Conservation (phyloP, 1,140 invertebrate genomes). For the Planococcus citri region DNA sequence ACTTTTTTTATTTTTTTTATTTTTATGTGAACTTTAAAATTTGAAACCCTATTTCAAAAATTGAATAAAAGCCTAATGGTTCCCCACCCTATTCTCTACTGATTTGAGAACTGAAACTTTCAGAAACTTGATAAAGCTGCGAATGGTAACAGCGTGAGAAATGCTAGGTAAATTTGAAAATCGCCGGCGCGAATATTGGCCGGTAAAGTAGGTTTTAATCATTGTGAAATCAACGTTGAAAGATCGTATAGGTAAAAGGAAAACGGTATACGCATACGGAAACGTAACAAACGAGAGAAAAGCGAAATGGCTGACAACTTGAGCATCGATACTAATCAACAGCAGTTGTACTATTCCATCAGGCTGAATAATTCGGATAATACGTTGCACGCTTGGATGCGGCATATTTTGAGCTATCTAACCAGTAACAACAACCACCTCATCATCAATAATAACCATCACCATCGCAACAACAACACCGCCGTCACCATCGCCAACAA, state of each 20-base stretch:
- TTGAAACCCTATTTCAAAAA: too few relatives aligned
- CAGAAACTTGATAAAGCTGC: too few relatives aligned
- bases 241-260: not conserved
- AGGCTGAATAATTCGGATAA: constrained; percentile 10
- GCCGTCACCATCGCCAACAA: not conserved
- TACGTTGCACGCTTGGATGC: constrained; percentile 7
- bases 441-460: too few relatives aligned
- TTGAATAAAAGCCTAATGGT: too few relatives aligned
- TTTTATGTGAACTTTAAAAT: too few relatives aligned
- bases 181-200: not conserved
- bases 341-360: not conserved
- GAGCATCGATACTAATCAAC: constrained; percentile 15
- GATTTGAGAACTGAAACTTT: too few relatives aligned
- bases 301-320: not conserved
- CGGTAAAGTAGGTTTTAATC: not conserved
- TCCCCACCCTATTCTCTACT: too few relatives aligned
- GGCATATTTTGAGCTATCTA: not conserved
- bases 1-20: too few relatives aligned
- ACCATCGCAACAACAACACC: too few relatives aligned
- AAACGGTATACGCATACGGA: not conserved
- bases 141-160: not conserved
- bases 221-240: not conserved
- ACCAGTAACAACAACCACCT: not conserved
- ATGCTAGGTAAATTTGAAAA: not conserved
- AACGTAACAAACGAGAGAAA: not conserved